phyloP scores from a whole-genome alignment of 2,113 vertebrate species.

The Ptilonorhynchus violaceus region DNA sequence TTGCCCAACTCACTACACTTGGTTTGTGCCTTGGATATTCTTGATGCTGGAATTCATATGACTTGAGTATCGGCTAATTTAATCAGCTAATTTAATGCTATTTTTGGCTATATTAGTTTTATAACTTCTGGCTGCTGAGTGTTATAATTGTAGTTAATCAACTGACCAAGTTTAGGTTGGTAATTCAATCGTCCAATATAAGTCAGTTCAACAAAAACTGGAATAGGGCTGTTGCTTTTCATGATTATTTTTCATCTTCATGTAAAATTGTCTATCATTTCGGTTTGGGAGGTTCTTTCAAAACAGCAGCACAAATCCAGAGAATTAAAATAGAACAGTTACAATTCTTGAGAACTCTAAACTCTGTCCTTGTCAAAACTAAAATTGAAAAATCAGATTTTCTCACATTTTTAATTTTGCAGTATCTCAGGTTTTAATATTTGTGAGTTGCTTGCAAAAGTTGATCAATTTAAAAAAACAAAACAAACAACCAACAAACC shows the following conservation, averaged over 20 bases:
- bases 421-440: not conserved
- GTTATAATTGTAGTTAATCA: not conserved
- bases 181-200: not conserved
- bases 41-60: not conserved
- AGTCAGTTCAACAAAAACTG: not conserved
- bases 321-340: not conserved
- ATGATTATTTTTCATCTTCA: not conserved
- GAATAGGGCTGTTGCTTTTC: not conserved
- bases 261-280: not conserved
- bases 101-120: not conserved
- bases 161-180: not conserved
- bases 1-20: not conserved
- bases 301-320: not conserved
- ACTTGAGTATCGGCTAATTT: not conserved
- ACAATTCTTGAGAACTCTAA: not conserved
- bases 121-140: not conserved
- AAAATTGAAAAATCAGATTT: not conserved
- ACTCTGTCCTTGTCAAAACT: not conserved
- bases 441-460: not conserved
- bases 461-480: not conserved
- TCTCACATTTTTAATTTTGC: not conserved
- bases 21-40: not conserved
- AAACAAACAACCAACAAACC: rapidly evolving
- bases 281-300: not conserved
- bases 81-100: too few relatives aligned